Evolutionary conservation across 2,888 invertebrate species (phyloP).

Genomic region (Nomada ruficornis): DNA sequence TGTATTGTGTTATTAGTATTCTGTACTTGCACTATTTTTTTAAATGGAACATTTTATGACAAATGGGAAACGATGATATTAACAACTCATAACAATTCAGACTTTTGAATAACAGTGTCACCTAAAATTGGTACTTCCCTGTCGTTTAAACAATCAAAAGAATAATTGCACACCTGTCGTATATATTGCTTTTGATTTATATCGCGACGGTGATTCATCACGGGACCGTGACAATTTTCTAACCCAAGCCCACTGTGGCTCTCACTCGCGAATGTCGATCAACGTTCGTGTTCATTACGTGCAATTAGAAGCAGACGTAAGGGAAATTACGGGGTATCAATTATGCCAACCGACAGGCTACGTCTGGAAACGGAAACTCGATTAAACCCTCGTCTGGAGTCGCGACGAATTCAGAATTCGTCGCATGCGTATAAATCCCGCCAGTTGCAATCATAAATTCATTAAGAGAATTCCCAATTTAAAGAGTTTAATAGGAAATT

Average conservation of each 20-base stretch:
- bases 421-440: conserved; percentile 10
- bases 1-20: no score
- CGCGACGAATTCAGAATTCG: conserved; percentile 5
- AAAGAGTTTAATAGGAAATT: not conserved
- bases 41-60: no score
- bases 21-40: no score
- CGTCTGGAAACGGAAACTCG: conserved; percentile 30
- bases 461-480: not conserved
- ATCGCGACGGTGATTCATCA: not conserved
- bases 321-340: conserved; percentile 49
- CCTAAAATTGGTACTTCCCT: no score
- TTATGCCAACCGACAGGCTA: conserved; percentile 40
- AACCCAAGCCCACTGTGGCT: not conserved
- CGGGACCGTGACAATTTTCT: conserved; percentile 13
- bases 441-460: not conserved
- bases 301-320: conserved; percentile 34
- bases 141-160: not conserved
- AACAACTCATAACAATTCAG: no score
- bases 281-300: conserved; percentile 25
- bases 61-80: no score
- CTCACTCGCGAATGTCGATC: conserved; percentile 15
- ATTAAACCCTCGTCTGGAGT: conserved; percentile 37
- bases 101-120: no score
- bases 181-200: not conserved
- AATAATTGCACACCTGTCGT: not conserved